These are phyloP conservation scores for Sarcophaga rosellei DNA, from an alignment of 2,888 invertebrate genomes.

Conservation along the genomic window DNA sequence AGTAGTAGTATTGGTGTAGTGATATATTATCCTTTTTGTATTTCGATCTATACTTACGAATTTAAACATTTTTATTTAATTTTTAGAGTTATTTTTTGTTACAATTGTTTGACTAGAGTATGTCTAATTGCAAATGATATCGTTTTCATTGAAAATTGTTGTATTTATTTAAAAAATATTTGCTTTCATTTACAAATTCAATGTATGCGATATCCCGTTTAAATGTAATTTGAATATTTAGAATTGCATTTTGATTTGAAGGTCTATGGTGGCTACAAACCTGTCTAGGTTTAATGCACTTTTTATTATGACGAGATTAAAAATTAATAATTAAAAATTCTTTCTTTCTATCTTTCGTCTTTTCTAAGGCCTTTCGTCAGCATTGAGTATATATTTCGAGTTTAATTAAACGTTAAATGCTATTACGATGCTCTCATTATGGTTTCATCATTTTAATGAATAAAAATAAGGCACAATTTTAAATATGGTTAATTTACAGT, in stretches of 20 bases:
- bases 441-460: not conserved
- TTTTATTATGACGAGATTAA: not conserved
- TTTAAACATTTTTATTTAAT: conserved; percentile 72
- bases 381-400: too few species aligned
- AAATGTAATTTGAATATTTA: not conserved
- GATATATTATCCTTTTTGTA: not conserved
- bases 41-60: conserved; percentile 64
- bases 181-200: not conserved
- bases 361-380: too few species aligned
- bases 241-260: not conserved
- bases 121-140: not conserved
- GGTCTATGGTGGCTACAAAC: not conserved
- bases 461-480: not conserved
- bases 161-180: conserved; percentile 6
- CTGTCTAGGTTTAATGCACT: not conserved
- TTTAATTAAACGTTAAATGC: not conserved
- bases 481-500: not conserved
- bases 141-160: not conserved
- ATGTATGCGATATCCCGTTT: not conserved
- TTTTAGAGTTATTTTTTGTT: not conserved
- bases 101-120: not conserved
- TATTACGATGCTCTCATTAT: not conserved
- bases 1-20: not conserved
- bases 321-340: too few species aligned
- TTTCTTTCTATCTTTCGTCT: too few species aligned